Evolutionary conservation across 2,113 vertebrate species (phyloP).

Genomic region (Muntiacus muntjak): DNA sequence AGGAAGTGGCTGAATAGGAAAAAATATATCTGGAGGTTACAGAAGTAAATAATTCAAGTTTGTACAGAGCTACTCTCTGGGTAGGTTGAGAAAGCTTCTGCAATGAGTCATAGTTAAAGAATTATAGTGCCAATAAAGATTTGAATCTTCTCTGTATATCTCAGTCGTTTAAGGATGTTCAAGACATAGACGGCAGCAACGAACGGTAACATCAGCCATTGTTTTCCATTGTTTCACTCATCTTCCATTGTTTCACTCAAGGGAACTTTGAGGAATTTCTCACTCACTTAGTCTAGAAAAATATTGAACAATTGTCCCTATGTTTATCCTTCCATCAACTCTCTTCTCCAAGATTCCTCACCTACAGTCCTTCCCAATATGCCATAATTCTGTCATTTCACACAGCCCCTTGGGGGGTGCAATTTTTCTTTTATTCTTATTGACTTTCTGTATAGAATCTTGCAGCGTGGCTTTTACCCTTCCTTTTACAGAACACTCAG

Average conservation of each 20-base stretch:
- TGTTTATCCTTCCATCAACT: not conserved
- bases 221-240: not conserved
- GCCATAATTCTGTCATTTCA: not conserved
- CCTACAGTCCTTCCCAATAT: not conserved
- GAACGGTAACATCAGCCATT: not conserved
- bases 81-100: not conserved
- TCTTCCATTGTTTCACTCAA: not conserved
- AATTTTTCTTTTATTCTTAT: not conserved
- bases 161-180: not conserved
- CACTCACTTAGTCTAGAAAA: not conserved
- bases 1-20: not conserved
- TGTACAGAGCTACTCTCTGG: not conserved
- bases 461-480: not conserved
- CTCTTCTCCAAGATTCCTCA: not conserved
- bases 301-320: not conserved
- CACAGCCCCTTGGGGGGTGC: not conserved
- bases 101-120: not conserved
- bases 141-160: not conserved
- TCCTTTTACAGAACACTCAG: not conserved
- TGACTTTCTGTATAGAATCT: conserved; percentile 1
- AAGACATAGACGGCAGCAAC: not conserved
- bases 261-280: not conserved
- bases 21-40: not conserved
- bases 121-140: not conserved
- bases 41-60: not conserved